Conservation (phyloP, 2,113 vertebrate species). For the Gyps fulvus region DNA sequence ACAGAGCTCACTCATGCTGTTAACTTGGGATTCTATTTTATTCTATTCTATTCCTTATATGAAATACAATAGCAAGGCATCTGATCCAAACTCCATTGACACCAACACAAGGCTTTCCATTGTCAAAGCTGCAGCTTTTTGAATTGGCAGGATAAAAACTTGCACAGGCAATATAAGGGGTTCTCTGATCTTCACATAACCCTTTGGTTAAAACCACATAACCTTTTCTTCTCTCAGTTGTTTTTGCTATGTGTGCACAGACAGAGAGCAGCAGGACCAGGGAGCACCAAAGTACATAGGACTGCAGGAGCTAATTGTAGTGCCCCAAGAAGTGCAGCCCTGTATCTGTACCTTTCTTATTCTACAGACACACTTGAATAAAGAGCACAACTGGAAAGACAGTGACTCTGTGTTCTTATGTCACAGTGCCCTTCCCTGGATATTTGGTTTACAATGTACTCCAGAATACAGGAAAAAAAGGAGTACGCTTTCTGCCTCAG, state of each 20-base stretch:
- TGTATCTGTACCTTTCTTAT: not conserved
- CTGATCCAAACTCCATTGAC: not conserved
- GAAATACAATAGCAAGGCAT: not conserved
- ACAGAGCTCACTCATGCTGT: not conserved
- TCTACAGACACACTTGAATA: not conserved
- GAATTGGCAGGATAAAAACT: not conserved
- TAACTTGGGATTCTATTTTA: not conserved
- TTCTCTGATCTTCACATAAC: not conserved
- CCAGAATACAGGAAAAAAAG: not conserved
- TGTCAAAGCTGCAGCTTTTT: not conserved
- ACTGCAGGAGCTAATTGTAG: not conserved
- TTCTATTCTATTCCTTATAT: not conserved
- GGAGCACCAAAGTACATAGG: fast-evolving
- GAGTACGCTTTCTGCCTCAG: not conserved
- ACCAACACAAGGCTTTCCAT: not conserved
- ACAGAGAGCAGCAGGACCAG: not conserved
- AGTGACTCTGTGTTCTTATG: fast-evolving
- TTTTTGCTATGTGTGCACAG: not conserved
- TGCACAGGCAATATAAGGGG: not conserved
- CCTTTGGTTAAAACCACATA: not conserved
- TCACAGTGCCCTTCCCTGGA: not conserved
- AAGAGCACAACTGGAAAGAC: not conserved
- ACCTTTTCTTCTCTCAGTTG: not conserved
- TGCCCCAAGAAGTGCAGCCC: not conserved
- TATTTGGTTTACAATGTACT: not conserved